phyloP scores from a whole-genome alignment of 2,113 vertebrate species.

The Pedionomus torquatus region DNA sequence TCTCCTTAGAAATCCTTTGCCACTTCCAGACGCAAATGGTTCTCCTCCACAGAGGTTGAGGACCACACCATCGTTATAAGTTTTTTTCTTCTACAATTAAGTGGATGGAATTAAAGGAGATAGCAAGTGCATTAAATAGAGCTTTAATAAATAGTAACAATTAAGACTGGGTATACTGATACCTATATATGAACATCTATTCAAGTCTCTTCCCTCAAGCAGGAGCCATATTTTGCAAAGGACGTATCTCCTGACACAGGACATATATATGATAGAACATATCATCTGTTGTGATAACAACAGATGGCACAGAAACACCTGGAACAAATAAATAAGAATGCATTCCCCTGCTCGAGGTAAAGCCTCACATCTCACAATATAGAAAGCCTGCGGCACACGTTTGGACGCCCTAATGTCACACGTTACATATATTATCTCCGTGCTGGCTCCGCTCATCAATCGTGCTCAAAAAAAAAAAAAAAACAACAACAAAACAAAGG shows the following conservation, averaged over 20 bases:
- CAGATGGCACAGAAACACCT: conserved; percentile 47
- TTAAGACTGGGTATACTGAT: not conserved
- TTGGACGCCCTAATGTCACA: conserved; percentile 33
- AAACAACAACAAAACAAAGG: conserved; percentile 24
- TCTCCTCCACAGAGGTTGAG: not conserved
- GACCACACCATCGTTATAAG: not conserved
- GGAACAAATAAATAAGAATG: conserved; percentile 38
- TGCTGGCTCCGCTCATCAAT: conserved; percentile 20
- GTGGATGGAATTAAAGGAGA: not conserved
- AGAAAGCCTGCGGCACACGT: not conserved
- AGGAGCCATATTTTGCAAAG: not conserved
- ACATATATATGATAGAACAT: too few species aligned
- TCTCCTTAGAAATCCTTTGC: not conserved
- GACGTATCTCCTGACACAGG: not conserved
- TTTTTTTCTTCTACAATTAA: not conserved
- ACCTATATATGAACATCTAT: not conserved
- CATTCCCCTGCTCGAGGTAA: not conserved
- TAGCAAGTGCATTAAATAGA: not conserved
- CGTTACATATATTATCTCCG: conserved; percentile 12
- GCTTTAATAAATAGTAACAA: not conserved
- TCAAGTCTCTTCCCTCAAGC: not conserved
- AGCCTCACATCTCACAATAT: not conserved
- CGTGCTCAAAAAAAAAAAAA: too few species aligned
- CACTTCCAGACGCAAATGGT: not conserved
- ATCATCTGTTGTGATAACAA: not conserved